Percentiles rank a stretch among this genome's conserved stretches.
Conservation (phyloP, 2,888 invertebrate species). For the Cosmia trapezina region DNA sequence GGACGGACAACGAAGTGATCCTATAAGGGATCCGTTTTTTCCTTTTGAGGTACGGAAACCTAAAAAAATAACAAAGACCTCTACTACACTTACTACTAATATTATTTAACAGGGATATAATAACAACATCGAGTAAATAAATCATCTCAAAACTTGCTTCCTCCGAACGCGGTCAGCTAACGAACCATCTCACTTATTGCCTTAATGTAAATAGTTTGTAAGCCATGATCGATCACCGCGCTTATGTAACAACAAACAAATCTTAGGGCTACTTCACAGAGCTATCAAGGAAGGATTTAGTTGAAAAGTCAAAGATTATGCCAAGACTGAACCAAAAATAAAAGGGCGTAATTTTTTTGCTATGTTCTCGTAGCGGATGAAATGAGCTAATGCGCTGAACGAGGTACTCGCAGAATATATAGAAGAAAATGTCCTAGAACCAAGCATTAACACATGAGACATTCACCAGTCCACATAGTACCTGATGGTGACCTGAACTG, state of each 20-base stretch:
- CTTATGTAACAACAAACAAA: slow-evolving; percentile 27
- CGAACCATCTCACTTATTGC: slow-evolving; percentile 51
- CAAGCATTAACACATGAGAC: not conserved
- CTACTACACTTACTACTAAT: not conserved
- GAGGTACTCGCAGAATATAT: not conserved
- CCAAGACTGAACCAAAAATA: not conserved
- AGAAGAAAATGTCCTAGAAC: not conserved
- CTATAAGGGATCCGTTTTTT: too few species aligned
- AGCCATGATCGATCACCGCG: slow-evolving; percentile 48
- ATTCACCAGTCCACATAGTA: not conserved
- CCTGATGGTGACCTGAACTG: not conserved
- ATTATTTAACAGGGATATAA: slow-evolving; percentile 1
- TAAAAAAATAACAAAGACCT: too few species aligned
- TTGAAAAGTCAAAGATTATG: not conserved
- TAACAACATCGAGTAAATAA: slow-evolving; percentile 33
- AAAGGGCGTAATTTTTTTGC: not conserved
- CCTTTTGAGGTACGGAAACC: too few species aligned
- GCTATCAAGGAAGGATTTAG: not conserved
- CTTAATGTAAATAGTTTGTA: slow-evolving; percentile 58
- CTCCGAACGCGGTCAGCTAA: slow-evolving; percentile 25
- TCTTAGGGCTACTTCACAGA: slow-evolving; percentile 32
- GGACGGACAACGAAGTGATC: too few species aligned
- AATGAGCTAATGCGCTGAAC: not conserved
- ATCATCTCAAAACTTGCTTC: slow-evolving; percentile 45
- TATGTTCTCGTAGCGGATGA: not conserved